Evolutionary conservation across 2,113 vertebrate genomes (phyloP).

Genomic region (Vulpes lagopus): DNA sequence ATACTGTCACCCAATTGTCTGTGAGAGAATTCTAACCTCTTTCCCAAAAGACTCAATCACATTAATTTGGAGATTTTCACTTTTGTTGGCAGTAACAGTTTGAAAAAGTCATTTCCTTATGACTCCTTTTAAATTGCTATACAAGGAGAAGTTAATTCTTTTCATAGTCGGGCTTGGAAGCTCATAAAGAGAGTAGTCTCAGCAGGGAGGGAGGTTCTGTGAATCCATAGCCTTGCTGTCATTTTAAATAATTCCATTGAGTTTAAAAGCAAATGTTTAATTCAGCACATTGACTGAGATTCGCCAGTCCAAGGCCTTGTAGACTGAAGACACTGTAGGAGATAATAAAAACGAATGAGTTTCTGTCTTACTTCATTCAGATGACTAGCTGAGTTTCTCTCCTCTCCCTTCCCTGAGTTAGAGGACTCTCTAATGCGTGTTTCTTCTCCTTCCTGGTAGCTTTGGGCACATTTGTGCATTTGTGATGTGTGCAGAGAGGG

Average conservation of each 20-base stretch:
- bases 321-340: neutral
- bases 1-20: neutral
- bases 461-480: neutral
- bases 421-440: neutral
- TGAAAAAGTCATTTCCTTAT: neutral
- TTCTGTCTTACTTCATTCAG: neutral
- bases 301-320: neutral
- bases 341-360: neutral
- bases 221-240: neutral
- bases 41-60: neutral
- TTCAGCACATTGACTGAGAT: neutral
- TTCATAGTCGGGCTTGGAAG: neutral
- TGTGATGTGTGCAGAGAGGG: neutral
- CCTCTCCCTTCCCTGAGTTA: neutral
- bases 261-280: conserved; percentile 14
- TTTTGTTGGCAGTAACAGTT: neutral
- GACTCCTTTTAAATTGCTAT: neutral
- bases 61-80: neutral
- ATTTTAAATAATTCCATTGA: neutral
- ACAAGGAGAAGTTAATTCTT: neutral
- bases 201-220: neutral
- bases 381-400: neutral
- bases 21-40: neutral
- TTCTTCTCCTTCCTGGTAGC: neutral
- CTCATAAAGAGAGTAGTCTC: neutral